Conservation (phyloP, 2,113 vertebrate species). For the Noctilio leporinus region DNA sequence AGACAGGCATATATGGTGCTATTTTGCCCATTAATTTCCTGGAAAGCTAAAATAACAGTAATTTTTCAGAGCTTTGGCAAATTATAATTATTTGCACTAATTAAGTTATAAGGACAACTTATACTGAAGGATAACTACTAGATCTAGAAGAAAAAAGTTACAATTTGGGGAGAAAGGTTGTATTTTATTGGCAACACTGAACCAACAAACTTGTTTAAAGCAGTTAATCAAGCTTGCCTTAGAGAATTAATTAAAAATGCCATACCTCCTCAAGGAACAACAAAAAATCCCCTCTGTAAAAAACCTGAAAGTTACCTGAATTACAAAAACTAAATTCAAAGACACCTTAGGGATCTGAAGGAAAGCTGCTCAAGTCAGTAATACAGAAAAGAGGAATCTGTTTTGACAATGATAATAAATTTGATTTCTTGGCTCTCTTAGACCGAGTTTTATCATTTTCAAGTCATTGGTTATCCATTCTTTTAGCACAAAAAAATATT, state of each 20-base stretch:
- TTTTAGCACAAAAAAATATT: background rate
- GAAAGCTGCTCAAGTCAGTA: constrained; percentile 11
- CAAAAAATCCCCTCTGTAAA: background rate
- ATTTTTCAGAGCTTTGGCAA: background rate
- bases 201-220: background rate
- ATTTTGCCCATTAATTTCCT: background rate
- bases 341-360: background rate
- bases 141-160: background rate
- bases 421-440: background rate
- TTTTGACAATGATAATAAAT: background rate
- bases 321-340: constrained; percentile 25
- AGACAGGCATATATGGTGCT: background rate
- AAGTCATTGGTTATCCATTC: background rate
- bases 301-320: constrained; percentile 20
- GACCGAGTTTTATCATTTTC: background rate
- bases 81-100: background rate
- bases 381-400: background rate
- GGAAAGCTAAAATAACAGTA: background rate
- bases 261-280: background rate
- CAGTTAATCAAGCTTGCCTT: background rate
- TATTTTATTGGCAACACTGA: background rate
- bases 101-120: too few species aligned
- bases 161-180: too few species aligned
- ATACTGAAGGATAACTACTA: background rate
- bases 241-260: constrained; percentile 51